Evolutionary conservation across 2,113 vertebrate species (phyloP).

Genomic region (Prietella phreatophila): DNA sequence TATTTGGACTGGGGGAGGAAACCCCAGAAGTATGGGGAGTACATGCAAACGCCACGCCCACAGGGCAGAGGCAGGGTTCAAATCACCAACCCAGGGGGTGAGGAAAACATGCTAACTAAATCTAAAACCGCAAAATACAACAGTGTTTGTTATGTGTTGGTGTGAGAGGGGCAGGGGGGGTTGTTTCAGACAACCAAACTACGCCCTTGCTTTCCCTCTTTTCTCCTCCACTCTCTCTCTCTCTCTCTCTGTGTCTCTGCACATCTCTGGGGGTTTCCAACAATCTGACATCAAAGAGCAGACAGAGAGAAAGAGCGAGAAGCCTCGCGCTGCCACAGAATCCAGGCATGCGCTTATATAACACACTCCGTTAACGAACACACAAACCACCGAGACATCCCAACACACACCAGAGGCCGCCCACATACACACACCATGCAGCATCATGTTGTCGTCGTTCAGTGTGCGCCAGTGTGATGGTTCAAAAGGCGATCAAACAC

Average conservation of each 20-base stretch:
- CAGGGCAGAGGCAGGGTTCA: too few relatives aligned
- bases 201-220: not conserved
- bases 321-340: conserved; percentile 27
- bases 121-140: not conserved
- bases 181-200: not conserved
- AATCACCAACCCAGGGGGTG: too few relatives aligned
- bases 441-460: not conserved
- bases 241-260: not conserved
- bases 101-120: not conserved
- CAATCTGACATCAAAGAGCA: conserved; percentile 47
- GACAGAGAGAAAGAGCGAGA: conserved; percentile 16
- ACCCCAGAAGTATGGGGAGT: too few relatives aligned
- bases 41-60: too few relatives aligned
- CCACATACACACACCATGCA: not conserved
- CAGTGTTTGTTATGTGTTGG: not conserved
- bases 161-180: not conserved
- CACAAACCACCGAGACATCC: conserved; percentile 15
- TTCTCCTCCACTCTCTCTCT: conserved; percentile 25
- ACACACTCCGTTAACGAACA: conserved; percentile 38
- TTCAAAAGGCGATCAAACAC: not conserved
- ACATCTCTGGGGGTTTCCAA: conserved; percentile 38
- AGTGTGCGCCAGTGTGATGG: not conserved
- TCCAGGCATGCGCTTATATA: conserved; percentile 45
- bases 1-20: too few relatives aligned
- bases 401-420: not conserved